Base-by-base conservation (phyloP, 2,113 vertebrate genomes). In the Ornithorhynchus anatinus region DNA sequence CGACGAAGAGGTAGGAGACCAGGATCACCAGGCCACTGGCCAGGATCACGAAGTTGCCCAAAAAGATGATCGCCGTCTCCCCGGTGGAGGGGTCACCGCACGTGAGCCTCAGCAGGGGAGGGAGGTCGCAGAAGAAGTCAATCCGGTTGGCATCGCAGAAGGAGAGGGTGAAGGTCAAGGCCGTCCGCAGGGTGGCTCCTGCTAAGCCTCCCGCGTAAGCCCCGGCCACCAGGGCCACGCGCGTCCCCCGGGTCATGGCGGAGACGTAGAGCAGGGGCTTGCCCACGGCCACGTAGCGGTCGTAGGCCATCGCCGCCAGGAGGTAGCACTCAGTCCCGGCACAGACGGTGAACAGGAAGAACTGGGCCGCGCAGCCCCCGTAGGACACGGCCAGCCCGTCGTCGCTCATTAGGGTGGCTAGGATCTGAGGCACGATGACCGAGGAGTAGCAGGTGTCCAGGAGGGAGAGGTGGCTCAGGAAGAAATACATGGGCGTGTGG, bases 81-180 rank as follows among this genome's bases (percentile, higher is more conserved):
- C 3, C 19, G 4, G 27, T 64, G 40, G 11, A 40, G 17, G 85
- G 86, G 29, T 81, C 67, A 43, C 47, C 67, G 40, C 85, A 89
- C 15, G 81, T 12, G 0, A 89, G 81, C 27, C 75, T 79, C 8
- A 84, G 57, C 17, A 89, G 58, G 5, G 86, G 81, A 1, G 69
- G 80, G 16, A 88, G 63, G 43, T 88, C 88, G 64, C 86, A 88
- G 64, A 87, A 87, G 57, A 87, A 81, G 52, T 88, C 45, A 32
- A 89, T 81, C 13, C 39, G 44, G 40, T 80, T 86, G 29, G 79
- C 19, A 1, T 69, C 20, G 40, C 85, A 89, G 56, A 86, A 89
- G 25, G 76, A 59, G 29, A 82, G 71, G 29, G 67, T 77, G 23
- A 84, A 84, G 2, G 59, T 60, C 10, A 75, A 79, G 0, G 53